Conservation (phyloP, 2,888 invertebrate species). For the Eucera pruinosa region DNA sequence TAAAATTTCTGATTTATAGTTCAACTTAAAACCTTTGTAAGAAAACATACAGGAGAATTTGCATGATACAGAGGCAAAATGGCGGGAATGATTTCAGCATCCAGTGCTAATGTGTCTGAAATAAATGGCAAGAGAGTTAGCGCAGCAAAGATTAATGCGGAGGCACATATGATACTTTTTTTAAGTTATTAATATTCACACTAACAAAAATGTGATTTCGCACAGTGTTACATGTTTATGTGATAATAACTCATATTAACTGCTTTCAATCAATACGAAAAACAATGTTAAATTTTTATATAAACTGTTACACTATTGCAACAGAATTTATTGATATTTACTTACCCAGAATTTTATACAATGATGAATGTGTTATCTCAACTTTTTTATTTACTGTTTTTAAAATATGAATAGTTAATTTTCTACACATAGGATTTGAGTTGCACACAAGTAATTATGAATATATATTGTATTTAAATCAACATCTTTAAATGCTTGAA, state of each 20-base stretch:
- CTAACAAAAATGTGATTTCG: not conserved
- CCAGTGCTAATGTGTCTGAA: constrained; percentile 64
- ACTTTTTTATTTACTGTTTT: not conserved
- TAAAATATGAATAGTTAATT: not conserved
- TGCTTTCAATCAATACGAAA: not conserved
- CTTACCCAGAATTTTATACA: not conserved
- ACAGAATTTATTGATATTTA: not conserved
- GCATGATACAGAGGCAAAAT: constrained; percentile 56
- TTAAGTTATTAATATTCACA: not conserved
- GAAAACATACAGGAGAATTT: constrained; percentile 43
- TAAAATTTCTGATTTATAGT: not conserved
- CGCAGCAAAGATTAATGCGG: constrained; percentile 36
- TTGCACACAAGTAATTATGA: not conserved
- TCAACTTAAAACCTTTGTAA: not conserved
- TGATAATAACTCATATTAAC: not conserved
- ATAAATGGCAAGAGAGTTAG: constrained; percentile 61
- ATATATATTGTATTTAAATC: not conserved
- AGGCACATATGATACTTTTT: constrained; percentile 8
- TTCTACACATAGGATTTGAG: not conserved
- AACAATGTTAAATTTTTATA: too few relatives aligned
- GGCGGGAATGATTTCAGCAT: constrained; percentile 55
- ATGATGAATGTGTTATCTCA: not conserved
- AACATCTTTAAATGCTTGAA: not conserved
- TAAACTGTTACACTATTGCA: not conserved
- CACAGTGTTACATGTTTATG: not conserved